Evolutionary conservation across 2,888 invertebrate genomes (phyloP).

Genomic region (Drosophila anomalipes): DNA sequence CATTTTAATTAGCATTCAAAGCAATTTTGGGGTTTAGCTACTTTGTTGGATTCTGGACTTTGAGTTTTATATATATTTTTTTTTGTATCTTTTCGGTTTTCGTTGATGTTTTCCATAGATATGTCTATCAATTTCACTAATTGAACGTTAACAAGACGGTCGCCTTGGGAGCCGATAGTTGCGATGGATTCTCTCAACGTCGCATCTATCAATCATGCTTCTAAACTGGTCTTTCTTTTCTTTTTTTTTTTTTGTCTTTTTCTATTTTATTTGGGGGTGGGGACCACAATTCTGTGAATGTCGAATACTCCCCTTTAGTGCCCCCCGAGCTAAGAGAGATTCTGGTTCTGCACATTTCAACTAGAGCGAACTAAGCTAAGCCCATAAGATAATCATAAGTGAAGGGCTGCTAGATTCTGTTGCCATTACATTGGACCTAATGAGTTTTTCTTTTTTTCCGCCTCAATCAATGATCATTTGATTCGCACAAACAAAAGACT

Average conservation of each 20-base stretch:
- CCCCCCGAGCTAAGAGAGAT: slow-evolving; percentile 16
- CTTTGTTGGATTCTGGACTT: slow-evolving; percentile 9
- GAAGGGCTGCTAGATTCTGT: slow-evolving; percentile 31
- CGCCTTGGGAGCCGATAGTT: slow-evolving; percentile 50
- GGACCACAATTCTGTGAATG: slow-evolving; percentile 8
- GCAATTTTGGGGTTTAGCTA: slow-evolving; percentile 56
- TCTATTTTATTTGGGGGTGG: slow-evolving; percentile 11
- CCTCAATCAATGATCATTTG: slow-evolving; percentile 16
- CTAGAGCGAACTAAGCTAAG: slow-evolving; percentile 2
- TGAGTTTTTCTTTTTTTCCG: slow-evolving; percentile 10
- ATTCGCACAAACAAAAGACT: slow-evolving; percentile 52
- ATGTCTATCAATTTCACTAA: slow-evolving; percentile 81
- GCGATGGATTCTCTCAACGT: slow-evolving; percentile 32
- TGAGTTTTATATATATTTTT: slow-evolving; percentile 4
- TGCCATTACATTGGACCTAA: slow-evolving; percentile 19
- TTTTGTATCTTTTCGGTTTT: slow-evolving; percentile 29
- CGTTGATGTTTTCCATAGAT: slow-evolving; percentile 58
- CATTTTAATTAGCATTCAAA: slow-evolving; percentile 74
- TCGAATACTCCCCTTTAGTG: slow-evolving; percentile 46
- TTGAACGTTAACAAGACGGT: slow-evolving; percentile 76
- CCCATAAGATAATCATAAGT: slow-evolving; percentile 33
- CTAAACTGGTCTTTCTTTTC: slow-evolving; percentile 42
- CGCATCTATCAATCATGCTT: slow-evolving; percentile 70
- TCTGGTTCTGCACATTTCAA: slow-evolving; percentile 16
- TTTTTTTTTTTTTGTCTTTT: slow-evolving; percentile 3